These are phyloP conservation scores for Agonopterix arenella DNA, from an alignment of 2,888 invertebrate species.

Conservation along the genomic window DNA sequence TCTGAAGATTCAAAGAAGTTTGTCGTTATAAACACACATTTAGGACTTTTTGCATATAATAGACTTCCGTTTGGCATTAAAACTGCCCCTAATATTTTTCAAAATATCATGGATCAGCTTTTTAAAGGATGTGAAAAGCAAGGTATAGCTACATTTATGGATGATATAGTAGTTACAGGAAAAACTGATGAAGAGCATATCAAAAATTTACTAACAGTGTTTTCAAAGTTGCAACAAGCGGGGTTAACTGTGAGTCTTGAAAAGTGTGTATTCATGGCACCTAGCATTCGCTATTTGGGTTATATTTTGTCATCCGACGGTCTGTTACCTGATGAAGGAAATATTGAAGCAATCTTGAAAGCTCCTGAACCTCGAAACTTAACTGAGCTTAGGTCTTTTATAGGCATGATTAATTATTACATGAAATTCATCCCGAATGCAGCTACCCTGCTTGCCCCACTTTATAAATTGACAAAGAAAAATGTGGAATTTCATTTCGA, in stretches of 20 bases:
- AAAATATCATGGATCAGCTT: not conserved
- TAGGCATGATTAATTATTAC: not conserved
- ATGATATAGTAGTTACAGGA: not conserved
- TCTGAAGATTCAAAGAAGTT: not conserved
- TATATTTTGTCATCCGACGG: not conserved
- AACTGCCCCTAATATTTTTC: not conserved
- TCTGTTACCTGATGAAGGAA: not conserved
- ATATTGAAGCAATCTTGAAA: not conserved
- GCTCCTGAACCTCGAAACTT: not conserved
- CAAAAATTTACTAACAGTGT: not conserved
- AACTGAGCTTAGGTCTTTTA: not conserved
- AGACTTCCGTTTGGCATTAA: not conserved
- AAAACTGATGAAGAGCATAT: not conserved
- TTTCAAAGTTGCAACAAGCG: not conserved
- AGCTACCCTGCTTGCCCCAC: not conserved
- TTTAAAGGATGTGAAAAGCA: not conserved
- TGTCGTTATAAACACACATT: not conserved
- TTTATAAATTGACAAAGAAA: not conserved
- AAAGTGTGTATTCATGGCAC: not conserved
- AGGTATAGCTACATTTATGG: not conserved
- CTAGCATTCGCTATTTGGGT: not conserved
- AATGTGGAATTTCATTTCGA: not conserved
- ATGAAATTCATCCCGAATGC: not conserved
- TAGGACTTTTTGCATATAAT: not conserved
- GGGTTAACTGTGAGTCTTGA: not conserved